Conservation (phyloP, 2,113 vertebrate species). For the Epinephelus fuscoguttatus region DNA sequence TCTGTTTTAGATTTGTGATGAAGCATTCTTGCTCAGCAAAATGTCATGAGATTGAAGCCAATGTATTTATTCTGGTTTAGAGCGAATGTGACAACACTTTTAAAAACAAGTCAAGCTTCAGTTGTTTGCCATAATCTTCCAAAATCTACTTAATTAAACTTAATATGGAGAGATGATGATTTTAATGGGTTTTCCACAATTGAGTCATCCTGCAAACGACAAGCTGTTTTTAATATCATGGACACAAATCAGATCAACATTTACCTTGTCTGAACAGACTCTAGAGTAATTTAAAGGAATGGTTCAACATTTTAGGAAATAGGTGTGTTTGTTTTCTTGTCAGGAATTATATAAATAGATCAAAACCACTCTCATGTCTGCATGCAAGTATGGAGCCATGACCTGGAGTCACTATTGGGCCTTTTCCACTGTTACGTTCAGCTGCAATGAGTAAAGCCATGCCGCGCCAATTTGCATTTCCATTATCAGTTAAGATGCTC, state of each 20-base stretch:
- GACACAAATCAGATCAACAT: slow-evolving; percentile 11
- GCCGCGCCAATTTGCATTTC: too few relatives aligned
- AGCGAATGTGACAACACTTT: slow-evolving; percentile 5
- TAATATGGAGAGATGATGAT: slow-evolving; percentile 12
- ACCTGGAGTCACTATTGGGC: background rate
- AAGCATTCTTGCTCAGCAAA: background rate
- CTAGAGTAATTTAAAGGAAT: background rate
- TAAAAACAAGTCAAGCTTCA: slow-evolving; percentile 11
- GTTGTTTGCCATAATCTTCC: background rate
- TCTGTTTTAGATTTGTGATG: slow-evolving; percentile 28
- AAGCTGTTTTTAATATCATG: slow-evolving; percentile 1
- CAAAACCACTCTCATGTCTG: background rate
- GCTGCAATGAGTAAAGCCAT: too few relatives aligned
- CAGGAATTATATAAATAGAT: background rate
- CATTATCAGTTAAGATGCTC: too few relatives aligned
- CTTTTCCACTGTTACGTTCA: too few relatives aligned
- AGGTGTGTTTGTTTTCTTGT: background rate
- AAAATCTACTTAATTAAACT: slow-evolving; percentile 12
- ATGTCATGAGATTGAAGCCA: background rate
- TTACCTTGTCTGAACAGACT: slow-evolving; percentile 4
- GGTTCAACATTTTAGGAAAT: background rate
- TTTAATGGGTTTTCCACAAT: slow-evolving; percentile 38
- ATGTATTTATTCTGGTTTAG: slow-evolving; percentile 13
- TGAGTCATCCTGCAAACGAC: slow-evolving; percentile 17
- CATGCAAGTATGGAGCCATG: background rate